phyloP scores from a whole-genome alignment of 2,113 vertebrate genomes.

The Pandion haliaetus region DNA sequence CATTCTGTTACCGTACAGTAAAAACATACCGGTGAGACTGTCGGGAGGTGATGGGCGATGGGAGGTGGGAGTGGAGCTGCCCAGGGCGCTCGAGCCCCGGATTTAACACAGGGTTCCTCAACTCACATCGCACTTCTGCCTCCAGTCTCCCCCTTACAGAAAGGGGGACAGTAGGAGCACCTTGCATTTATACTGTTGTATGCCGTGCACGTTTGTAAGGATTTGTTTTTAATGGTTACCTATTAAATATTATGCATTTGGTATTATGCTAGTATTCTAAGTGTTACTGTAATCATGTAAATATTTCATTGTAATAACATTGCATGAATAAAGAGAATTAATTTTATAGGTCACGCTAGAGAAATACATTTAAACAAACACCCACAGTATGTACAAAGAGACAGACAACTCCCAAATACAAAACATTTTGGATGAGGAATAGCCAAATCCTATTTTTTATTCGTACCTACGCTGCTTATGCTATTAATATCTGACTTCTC shows the following conservation, averaged over 20 bases:
- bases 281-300: not conserved
- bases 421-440: slow-evolving; percentile 7
- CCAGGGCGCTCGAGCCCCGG: fast-evolving
- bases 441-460: slow-evolving; percentile 33
- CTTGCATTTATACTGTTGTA: fast-evolving
- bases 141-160: fast-evolving
- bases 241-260: not conserved
- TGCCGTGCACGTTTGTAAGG: fast-evolving
- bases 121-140: not conserved
- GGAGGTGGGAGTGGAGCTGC: not conserved
- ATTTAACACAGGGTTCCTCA: not conserved
- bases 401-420: not conserved
- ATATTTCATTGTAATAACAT: not conserved
- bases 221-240: not conserved
- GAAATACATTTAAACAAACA: not conserved
- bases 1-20: not conserved
- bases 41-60: not conserved
- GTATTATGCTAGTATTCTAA: too few species aligned
- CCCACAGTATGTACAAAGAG: not conserved
- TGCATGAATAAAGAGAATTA: not conserved
- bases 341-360: not conserved
- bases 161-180: not conserved
- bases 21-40: not conserved
- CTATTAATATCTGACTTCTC: slow-evolving; percentile 69
- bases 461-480: slow-evolving; percentile 9